These are phyloP conservation scores for Accipiter cooperii DNA, from an alignment of 2,113 vertebrate genomes.

Conservation along the genomic window DNA sequence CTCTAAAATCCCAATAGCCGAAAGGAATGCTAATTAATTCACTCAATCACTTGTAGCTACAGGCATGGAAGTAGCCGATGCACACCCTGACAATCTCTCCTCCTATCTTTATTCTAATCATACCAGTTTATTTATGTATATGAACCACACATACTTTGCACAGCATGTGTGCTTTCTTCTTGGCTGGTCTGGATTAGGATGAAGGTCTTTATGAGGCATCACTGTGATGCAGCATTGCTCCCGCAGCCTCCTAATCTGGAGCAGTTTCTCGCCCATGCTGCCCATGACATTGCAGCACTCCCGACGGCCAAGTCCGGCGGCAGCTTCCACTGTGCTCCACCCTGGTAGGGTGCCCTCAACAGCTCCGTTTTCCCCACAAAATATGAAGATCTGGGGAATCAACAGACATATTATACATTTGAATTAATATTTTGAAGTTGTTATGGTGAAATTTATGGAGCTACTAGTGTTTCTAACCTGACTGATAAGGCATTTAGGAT, in stretches of 20 bases:
- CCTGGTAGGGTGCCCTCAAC: neutral
- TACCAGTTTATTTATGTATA: neutral
- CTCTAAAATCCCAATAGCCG: fast-evolving
- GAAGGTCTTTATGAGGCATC: neutral
- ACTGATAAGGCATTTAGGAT: neutral
- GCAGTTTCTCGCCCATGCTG: neutral
- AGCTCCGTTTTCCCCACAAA: neutral
- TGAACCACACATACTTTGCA: neutral
- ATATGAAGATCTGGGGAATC: neutral
- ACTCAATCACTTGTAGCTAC: neutral
- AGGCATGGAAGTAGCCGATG: neutral
- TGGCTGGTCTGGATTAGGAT: neutral
- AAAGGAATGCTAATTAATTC: neutral
- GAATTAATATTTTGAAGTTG: neutral
- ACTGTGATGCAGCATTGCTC: neutral
- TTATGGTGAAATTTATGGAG: neutral
- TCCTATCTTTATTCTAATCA: neutral
- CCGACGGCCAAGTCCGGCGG: neutral
- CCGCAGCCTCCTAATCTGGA: neutral
- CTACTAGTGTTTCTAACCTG: neutral
- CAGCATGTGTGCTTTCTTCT: neutral
- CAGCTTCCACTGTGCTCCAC: neutral
- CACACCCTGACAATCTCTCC: neutral
- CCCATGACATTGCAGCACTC: neutral
- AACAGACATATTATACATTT: neutral